These are phyloP conservation scores for Lerema accius DNA, from an alignment of 1,140 invertebrate genomes.

Conservation along the genomic window DNA sequence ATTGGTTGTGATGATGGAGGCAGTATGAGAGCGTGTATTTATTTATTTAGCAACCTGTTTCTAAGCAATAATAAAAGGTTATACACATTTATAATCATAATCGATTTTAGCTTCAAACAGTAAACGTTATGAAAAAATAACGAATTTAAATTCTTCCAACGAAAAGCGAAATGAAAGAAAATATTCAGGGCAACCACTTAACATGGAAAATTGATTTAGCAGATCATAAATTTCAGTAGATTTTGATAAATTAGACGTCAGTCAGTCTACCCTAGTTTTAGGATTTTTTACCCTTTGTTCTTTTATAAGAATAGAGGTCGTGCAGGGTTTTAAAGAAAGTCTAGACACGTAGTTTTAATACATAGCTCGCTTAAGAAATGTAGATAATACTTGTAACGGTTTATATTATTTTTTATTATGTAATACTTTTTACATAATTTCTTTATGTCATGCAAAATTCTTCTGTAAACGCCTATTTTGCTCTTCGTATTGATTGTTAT, in stretches of 20 bases:
- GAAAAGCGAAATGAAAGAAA: constrained; percentile 1
- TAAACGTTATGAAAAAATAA: neutral
- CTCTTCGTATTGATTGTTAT: no score
- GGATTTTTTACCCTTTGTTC: constrained; percentile 21
- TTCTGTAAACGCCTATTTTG: no score
- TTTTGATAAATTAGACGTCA: constrained; percentile 28
- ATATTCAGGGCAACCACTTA: neutral
- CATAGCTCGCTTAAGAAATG: neutral
- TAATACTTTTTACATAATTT: no score
- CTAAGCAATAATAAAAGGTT: no score
- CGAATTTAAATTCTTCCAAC: neutral
- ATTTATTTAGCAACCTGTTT: no score
- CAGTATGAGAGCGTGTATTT: no score
- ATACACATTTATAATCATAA: no score
- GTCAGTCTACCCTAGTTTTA: constrained; percentile 19
- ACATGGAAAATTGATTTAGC: neutral
- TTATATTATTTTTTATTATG: no score
- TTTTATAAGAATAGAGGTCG: constrained; percentile 4
- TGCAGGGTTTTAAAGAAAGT: neutral
- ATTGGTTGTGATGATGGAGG: no score
- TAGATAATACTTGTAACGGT: no score
- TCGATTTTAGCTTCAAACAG: no score
- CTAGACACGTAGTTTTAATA: neutral
- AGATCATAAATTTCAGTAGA: constrained; percentile 20
- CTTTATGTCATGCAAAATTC: no score